Evolutionary conservation across 1,140 invertebrate genomes (phyloP), one percentile per base, ranked within the genome.

Genomic region (Ips typographus): DNA sequence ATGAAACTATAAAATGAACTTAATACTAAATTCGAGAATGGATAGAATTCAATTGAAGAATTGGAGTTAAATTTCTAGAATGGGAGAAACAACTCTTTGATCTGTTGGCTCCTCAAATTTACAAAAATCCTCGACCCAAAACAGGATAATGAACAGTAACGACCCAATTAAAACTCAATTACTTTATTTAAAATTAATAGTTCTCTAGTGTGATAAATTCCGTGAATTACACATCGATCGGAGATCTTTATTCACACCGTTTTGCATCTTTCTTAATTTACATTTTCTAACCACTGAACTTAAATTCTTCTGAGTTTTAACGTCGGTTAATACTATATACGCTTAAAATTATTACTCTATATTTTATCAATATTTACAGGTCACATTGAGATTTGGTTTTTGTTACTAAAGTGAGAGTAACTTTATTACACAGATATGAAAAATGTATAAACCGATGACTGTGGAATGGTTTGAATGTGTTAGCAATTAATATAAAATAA

Each of bases 121-220:
- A 22, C 22, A 22, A 22, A 22, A 22, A 22, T 22, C 22, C 22
- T 22, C 22, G 22, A 22, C 22, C 22, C 0, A 22, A 22, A 22
- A 22, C 22, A 22, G 22, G 22, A 22, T 22, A 22, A 22, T 22
- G 22, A 22, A 22, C 22, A 22, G 22, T 22, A 22, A 22, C 22
- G 22, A 22, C 22, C 22, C 44, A 49, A 6, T 49, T 66, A 60
- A 59, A 68, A 68, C 65, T 68, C 53, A 68, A 68, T 58, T 68
- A 60, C 55, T 68, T 65, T 66, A 40, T 42, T 59, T 52, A 66
- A 68, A 68, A 68, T 68, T 41, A 68, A 68, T 51, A 68, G 57
- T 51, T 44, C 22, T 36, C 38, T 62, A 47, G 56, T 52, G 65
- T 68, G 65, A 68, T 38, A 47, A 57, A 39, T 65, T 43, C 36